These are phyloP conservation scores for Nothobranchius furzeri DNA, from an alignment of 2,113 vertebrate genomes.

Conservation along the genomic window DNA sequence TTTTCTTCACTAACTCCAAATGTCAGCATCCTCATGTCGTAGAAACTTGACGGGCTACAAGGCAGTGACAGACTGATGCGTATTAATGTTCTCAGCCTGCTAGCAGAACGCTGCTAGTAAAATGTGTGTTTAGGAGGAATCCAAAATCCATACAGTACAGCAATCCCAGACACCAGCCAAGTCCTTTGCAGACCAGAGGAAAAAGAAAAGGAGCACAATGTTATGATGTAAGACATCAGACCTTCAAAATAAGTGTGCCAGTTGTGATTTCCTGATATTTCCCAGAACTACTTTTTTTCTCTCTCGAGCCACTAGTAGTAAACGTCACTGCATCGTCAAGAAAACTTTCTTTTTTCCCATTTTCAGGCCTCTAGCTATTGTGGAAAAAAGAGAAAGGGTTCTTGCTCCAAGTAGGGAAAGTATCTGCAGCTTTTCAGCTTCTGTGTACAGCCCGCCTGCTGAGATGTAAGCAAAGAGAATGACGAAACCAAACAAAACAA, in stretches of 20 bases:
- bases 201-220: conserved; percentile 48
- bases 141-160: conserved; percentile 36
- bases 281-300: conserved; percentile 23
- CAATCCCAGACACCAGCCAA: conserved; percentile 31
- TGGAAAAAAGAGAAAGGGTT: conserved; percentile 58
- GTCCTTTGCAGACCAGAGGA: conserved; percentile 35
- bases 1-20: conserved; percentile 26
- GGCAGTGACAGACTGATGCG: conserved; percentile 56
- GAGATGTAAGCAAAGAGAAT: conserved; percentile 51
- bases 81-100: conserved; percentile 56
- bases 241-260: conserved; percentile 69
- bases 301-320: conserved; percentile 38
- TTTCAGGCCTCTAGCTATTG: conserved; percentile 42
- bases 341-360: conserved; percentile 17
- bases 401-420: conserved; percentile 60
- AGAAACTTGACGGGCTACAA: conserved; percentile 32
- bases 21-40: conserved; percentile 7
- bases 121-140: conserved; percentile 53
- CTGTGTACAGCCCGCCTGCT: conserved; percentile 60
- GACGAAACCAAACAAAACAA: conserved; percentile 60
- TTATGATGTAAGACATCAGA: conserved; percentile 68
- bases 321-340: conserved; percentile 36
- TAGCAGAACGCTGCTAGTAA: conserved; percentile 38
- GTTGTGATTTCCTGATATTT: conserved; percentile 72
- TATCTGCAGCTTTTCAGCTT: conserved; percentile 57